Evolutionary conservation across 2,797 vertebrate species (phyloP).

Genomic region (Hipposideros larvatus): DNA sequence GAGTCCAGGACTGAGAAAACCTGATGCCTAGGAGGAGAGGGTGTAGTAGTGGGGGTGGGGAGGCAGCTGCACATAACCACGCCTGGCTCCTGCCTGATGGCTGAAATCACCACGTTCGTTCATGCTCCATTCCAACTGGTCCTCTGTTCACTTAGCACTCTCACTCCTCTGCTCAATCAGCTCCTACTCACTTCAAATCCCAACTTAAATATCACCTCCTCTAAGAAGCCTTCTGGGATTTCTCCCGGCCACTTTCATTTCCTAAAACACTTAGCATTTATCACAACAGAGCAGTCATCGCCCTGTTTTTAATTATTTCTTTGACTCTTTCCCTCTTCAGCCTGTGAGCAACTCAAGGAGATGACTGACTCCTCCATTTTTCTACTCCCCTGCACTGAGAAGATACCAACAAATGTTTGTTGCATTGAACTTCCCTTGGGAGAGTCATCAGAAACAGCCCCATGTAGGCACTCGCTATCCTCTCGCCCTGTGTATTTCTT

Average conservation of each 20-base stretch:
- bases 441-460: not conserved
- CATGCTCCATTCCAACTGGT: rapidly evolving
- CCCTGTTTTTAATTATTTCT: not conserved
- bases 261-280: not conserved
- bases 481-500: not conserved
- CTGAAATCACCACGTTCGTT: not conserved
- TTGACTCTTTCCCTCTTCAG: not conserved
- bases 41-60: not conserved
- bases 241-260: not conserved
- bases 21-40: not conserved
- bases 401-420: not conserved
- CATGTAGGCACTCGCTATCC: not conserved
- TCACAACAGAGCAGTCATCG: not conserved
- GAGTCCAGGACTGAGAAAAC: constrained; percentile 60
- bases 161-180: not conserved
- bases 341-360: not conserved
- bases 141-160: not conserved
- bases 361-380: not conserved
- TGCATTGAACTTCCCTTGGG: not conserved
- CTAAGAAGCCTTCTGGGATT: not conserved
- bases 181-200: not conserved
- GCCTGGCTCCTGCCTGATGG: not conserved
- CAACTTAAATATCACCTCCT: not conserved
- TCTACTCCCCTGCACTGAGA: not conserved
- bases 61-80: rapidly evolving